Base-by-base conservation (phyloP, 2,888 invertebrate species). In the Holacanthella duospinosa region DNA sequence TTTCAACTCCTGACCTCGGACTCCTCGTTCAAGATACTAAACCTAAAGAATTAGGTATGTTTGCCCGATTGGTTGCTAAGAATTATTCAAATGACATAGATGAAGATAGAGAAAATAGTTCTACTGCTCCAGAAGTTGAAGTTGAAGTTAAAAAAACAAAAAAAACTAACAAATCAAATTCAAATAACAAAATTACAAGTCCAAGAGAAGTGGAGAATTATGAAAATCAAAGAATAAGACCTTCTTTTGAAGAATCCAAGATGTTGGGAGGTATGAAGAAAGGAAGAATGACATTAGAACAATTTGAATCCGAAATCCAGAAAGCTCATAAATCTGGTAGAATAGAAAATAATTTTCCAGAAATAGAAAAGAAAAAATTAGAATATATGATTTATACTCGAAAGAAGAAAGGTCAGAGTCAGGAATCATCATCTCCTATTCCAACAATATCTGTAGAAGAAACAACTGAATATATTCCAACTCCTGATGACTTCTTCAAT, bases 221-320 rank as follows among this genome's bases (percentile, higher is more conserved):
- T 56, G 26, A 24, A 19, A 1, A 29, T 28, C 56, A 27, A 24
- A 12, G 28, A n/a, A 24, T 29, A 16, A 19, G n/a, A 21, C 21
- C 26, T 19, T 28, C 29, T 19, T 28, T 19, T 4, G 12, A 12
- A n/a, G 56, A 28, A 19, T 56, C 29, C 3, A 28, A 29, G 16
- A n/a, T 29, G n/a, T 29, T 56, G 28, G 19, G n/a, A 28, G 19
- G 9, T 28, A 29, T 29, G 12, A 19, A 19, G 6, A 12, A 29
- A 28, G n/a, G n/a, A n/a, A 27, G 24, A 19, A 56, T 56, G 56
- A 56, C 56, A 2, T 19, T 56, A 2, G 28, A 19, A 3, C 28
- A 56, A 29, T 56, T 56, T 19, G 56, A 56, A 56, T 19, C 48
- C 4, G 19, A 48, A 48, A 48, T 48, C 19, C 6, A 48, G 48